Conservation (phyloP, 2,888 invertebrate species). For the Lysandra coridon region DNA sequence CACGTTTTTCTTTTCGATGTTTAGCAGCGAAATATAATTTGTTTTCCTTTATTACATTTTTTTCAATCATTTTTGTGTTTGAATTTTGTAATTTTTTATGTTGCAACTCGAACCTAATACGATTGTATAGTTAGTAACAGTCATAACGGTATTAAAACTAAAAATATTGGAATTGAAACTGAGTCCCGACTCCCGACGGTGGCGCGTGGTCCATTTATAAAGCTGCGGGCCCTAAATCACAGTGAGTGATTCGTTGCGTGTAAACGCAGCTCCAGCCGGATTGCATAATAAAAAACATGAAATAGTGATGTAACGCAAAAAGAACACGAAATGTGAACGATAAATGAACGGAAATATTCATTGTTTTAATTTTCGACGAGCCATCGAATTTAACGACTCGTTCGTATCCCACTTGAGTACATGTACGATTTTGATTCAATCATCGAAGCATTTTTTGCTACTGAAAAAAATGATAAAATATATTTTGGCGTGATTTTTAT, state of each 20-base stretch:
- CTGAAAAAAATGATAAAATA: neutral
- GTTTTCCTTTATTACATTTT: neutral
- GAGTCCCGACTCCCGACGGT: neutral
- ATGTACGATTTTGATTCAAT: slow-evolving; percentile 72
- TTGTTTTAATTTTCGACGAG: slow-evolving; percentile 77
- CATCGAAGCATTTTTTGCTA: slow-evolving; percentile 51
- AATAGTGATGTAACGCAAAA: slow-evolving; percentile 62
- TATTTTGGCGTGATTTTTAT: neutral
- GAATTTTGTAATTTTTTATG: neutral
- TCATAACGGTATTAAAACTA: neutral
- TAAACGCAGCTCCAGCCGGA: slow-evolving; percentile 67
- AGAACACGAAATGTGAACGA: slow-evolving; percentile 61
- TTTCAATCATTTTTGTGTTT: neutral
- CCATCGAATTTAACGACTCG: slow-evolving; percentile 75
- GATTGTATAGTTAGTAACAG: neutral
- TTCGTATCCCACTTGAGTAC: slow-evolving; percentile 74
- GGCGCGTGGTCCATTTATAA: slow-evolving; percentile 39
- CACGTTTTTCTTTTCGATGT: neutral
- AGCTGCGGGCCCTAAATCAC: slow-evolving; percentile 54
- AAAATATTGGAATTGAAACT: slow-evolving; percentile 14
- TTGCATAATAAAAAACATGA: slow-evolving; percentile 68
- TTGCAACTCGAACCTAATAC: neutral
- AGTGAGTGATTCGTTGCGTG: slow-evolving; percentile 69
- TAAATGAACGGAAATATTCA: slow-evolving; percentile 71
- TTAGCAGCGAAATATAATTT: neutral